Evolutionary conservation across 2,888 invertebrate species (phyloP).

Genomic region (Meandrusa payeni): DNA sequence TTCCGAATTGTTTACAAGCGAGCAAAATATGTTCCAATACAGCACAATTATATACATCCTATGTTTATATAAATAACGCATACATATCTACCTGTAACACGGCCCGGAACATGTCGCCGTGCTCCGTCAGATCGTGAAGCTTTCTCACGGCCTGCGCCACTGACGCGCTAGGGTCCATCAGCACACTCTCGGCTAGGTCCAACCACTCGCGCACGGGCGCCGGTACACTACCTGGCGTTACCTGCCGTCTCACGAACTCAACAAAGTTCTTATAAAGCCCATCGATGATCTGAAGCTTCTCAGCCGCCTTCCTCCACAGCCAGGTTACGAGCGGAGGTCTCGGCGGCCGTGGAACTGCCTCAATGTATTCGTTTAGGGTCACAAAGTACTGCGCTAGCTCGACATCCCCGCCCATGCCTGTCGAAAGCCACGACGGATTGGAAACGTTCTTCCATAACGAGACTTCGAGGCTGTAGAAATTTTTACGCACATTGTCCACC

Average conservation of each 20-base stretch:
- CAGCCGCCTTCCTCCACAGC: constrained; percentile 83
- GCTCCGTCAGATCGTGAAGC: constrained; percentile 81
- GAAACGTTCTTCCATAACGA: constrained; percentile 71
- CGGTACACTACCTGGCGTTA: constrained; percentile 55
- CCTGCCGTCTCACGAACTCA: constrained; percentile 76
- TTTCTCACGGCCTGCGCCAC: constrained; percentile 79
- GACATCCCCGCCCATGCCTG: constrained; percentile 71
- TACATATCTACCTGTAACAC: constrained; percentile 81
- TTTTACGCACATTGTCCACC: constrained; percentile 82
- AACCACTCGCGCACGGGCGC: constrained; percentile 70
- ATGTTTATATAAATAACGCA: constrained; percentile 3
- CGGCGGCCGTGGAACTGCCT: constrained; percentile 48
- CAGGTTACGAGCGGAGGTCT: constrained; percentile 66
- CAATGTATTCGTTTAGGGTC: constrained; percentile 75
- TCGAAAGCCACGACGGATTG: constrained; percentile 56
- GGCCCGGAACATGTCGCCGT: constrained; percentile 84
- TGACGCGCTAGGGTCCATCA: constrained; percentile 82
- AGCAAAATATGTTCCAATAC: constrained; percentile 13
- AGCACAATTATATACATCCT: constrained; percentile 16
- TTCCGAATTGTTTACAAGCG: constrained; percentile 22
- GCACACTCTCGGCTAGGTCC: constrained; percentile 83
- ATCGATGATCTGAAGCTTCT: constrained; percentile 82
- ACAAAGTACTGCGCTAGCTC: constrained; percentile 81
- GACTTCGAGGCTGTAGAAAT: constrained; percentile 81
- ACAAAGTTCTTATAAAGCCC: constrained; percentile 85